phyloP scores from a whole-genome alignment of 2,888 invertebrate genomes.

The Anticlea derivata region DNA sequence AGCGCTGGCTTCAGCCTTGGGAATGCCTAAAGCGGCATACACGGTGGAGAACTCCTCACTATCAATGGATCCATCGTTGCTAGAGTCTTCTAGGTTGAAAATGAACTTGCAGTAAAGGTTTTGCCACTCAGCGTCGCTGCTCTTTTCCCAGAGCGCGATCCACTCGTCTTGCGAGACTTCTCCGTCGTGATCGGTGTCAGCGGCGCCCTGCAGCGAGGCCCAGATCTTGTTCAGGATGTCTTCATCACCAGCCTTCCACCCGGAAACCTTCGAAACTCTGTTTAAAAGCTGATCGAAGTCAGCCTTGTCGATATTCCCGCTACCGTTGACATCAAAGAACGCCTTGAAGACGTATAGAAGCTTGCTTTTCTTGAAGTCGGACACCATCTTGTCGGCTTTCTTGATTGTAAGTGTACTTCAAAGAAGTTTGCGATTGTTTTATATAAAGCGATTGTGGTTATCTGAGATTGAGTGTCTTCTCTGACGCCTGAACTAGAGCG shows the following conservation, averaged over 20 bases:
- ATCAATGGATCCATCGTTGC: constrained; percentile 90
- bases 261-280: constrained; percentile 91
- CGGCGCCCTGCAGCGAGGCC: constrained; percentile 92
- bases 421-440: constrained; percentile 25
- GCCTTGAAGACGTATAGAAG: constrained; percentile 93
- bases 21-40: constrained; percentile 90
- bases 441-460: constrained; percentile 14
- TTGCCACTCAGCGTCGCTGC: constrained; percentile 89
- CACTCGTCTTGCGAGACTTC: constrained; percentile 83
- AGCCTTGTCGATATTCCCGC: constrained; percentile 93
- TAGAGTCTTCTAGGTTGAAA: constrained; percentile 93
- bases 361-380: constrained; percentile 95
- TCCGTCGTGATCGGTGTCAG: constrained; percentile 93
- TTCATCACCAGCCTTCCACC: constrained; percentile 89
- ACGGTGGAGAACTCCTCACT: constrained; percentile 91
- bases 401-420: constrained; percentile 20
- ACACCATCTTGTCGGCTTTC: constrained; percentile 82
- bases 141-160: constrained; percentile 85
- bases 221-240: constrained; percentile 91
- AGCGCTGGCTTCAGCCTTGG: constrained; percentile 87
- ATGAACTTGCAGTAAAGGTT: constrained; percentile 92
- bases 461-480: constrained; percentile 24
- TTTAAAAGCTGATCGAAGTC: constrained; percentile 94
- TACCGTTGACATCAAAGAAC: constrained; percentile 95
- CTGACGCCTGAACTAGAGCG: constrained; percentile 28